Evolutionary conservation across 1,140 invertebrate genomes (phyloP).

Genomic region (Calosoma granatense): DNA sequence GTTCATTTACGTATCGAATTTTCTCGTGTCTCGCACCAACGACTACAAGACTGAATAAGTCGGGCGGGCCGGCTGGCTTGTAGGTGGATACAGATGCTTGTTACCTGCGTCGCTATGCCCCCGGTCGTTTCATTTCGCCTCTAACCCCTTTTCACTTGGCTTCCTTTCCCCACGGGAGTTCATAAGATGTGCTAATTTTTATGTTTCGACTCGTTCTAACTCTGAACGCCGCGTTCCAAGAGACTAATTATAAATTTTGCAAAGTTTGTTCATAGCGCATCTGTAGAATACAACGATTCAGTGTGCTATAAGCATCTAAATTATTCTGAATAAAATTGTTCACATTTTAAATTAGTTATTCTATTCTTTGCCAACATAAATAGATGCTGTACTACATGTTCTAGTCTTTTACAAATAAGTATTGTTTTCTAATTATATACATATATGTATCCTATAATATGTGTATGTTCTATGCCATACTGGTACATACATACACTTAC

Average conservation of each 20-base stretch:
- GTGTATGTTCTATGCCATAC: too few relatives aligned
- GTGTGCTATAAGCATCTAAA: neutral
- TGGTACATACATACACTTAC: too few relatives aligned
- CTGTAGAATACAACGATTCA: neutral
- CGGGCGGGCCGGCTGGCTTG: neutral
- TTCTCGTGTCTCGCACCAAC: neutral
- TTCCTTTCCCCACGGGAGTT: slow-evolving; percentile 11
- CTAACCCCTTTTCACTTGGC: neutral
- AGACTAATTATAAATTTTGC: slow-evolving; percentile 21
- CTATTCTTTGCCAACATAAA: too few relatives aligned
- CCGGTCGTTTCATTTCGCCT: neutral
- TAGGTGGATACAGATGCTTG: neutral
- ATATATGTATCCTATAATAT: too few relatives aligned
- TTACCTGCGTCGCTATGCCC: neutral
- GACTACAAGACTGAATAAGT: too few relatives aligned
- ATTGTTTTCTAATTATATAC: too few relatives aligned
- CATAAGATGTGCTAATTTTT: slow-evolving; percentile 21
- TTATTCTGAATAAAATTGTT: neutral
- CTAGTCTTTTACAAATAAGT: too few relatives aligned
- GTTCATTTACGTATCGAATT: neutral
- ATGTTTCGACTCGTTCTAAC: slow-evolving; percentile 17
- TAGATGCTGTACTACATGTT: too few relatives aligned
- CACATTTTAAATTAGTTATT: too few relatives aligned
- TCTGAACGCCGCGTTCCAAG: slow-evolving; percentile 16
- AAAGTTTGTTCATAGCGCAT: slow-evolving; percentile 17